Percentiles rank a stretch among this genome's conserved stretches.
Conservation (phyloP, 1,140 invertebrate genomes). For the Lasaia peninsularis region DNA sequence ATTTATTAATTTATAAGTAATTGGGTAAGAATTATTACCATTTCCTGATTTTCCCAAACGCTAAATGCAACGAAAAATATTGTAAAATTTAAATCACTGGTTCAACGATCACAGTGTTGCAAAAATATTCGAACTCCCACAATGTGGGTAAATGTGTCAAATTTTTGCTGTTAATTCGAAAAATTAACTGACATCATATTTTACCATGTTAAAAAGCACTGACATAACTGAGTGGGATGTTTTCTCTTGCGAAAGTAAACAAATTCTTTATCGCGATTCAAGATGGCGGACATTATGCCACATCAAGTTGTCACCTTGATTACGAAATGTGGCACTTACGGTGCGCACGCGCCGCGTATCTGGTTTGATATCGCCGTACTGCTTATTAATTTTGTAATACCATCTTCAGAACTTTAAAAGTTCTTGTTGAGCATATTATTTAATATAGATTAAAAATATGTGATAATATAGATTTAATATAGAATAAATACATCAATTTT, state of each 20-base stretch:
- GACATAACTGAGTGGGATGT: slow-evolving; percentile 12
- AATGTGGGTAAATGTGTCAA: background rate
- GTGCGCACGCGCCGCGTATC: slow-evolving; percentile 35
- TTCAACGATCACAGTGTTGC: background rate
- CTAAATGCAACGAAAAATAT: no score
- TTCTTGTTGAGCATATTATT: no score
- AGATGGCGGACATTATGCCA: slow-evolving; percentile 27
- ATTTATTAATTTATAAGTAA: no score
- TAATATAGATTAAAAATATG: no score
- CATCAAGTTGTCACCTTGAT: slow-evolving; percentile 45
- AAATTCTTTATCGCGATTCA: slow-evolving; percentile 7
- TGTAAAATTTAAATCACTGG: no score
- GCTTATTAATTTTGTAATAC: slow-evolving; percentile 19
- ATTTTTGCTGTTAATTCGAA: background rate
- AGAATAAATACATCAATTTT: no score
- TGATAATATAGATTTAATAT: no score
- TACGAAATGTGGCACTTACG: slow-evolving; percentile 43
- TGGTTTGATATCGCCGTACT: slow-evolving; percentile 14
- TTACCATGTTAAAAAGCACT: slow-evolving; percentile 1
- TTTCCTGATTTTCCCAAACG: no score
- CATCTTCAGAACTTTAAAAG: slow-evolving; percentile 2
- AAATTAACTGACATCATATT: slow-evolving; percentile 2
- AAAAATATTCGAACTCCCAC: background rate
- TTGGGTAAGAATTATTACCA: no score
- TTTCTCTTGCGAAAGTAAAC: slow-evolving; percentile 35